phyloP scores from a whole-genome alignment of 2,888 invertebrate species.

The Margaritifera margaritifera region DNA sequence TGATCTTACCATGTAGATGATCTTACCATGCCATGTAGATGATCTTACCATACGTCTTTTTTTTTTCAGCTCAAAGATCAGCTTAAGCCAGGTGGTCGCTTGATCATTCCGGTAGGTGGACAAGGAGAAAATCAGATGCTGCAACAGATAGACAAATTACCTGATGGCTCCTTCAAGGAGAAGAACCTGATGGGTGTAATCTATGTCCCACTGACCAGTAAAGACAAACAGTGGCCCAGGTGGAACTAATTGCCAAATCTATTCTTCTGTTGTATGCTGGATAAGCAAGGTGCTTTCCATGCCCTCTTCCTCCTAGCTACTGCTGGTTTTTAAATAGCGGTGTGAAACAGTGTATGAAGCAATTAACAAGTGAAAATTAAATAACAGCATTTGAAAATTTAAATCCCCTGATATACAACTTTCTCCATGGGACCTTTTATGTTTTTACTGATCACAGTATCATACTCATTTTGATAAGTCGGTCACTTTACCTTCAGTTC shows the following conservation, averaged over 20 bases:
- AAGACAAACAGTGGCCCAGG: constrained; percentile 81
- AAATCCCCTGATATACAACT: too few species aligned
- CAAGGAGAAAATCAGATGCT: constrained; percentile 83
- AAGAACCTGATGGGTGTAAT: constrained; percentile 94
- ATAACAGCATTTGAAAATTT: too few species aligned
- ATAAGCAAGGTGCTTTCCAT: constrained; percentile 15
- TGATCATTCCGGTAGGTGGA: constrained; percentile 88
- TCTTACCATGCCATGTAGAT: too few species aligned
- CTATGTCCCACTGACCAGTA: constrained; percentile 96
- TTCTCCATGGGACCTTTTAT: too few species aligned
- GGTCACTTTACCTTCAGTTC: too few species aligned
- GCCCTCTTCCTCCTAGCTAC: too few species aligned
- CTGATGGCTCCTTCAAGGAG: constrained; percentile 83
- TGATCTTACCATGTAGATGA: too few species aligned
- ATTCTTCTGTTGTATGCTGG: constrained; percentile 26
- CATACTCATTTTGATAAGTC: too few species aligned
- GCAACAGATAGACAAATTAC: constrained; percentile 90
- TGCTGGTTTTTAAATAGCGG: too few species aligned
- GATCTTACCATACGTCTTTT: not conserved
- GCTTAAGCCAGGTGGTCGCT: constrained; percentile 91
- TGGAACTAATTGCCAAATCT: constrained; percentile 52
- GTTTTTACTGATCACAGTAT: too few species aligned
- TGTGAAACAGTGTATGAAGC: too few species aligned
- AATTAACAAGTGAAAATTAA: too few species aligned
- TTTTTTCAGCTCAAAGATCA: constrained; percentile 84